Conservation (phyloP, 2,797 vertebrate genomes). For the Tympanoctomys barrerae region DNA sequence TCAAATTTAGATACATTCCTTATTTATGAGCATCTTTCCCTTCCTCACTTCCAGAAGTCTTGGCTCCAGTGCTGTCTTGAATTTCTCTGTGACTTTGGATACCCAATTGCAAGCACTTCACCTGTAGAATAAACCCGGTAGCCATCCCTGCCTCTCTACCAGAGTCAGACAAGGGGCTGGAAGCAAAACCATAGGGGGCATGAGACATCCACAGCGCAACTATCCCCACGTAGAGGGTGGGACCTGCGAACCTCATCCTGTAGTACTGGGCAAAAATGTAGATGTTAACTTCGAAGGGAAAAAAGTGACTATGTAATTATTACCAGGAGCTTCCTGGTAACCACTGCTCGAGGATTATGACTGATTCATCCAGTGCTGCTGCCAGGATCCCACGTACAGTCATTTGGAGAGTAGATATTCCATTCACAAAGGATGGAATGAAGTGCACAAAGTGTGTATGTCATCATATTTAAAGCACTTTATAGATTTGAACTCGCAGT, state of each 20-base stretch:
- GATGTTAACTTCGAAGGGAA: not conserved
- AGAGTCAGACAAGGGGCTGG: not conserved
- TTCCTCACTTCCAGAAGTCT: not conserved
- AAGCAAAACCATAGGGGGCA: not conserved
- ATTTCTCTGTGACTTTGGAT: not conserved
- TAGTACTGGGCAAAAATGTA: not conserved
- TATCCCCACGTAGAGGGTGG: not conserved
- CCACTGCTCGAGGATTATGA: not conserved
- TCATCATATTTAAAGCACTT: not conserved
- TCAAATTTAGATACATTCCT: not conserved
- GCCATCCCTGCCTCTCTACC: not conserved
- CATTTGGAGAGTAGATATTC: not conserved
- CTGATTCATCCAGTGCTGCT: not conserved
- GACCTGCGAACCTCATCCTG: not conserved
- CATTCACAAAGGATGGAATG: not conserved
- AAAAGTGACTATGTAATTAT: not conserved
- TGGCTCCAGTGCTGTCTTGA: not conserved
- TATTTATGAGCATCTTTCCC: not conserved
- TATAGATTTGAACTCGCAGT: conserved; percentile 1
- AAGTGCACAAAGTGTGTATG: not conserved
- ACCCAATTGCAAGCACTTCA: not conserved
- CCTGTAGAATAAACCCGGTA: not conserved
- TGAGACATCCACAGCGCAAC: not conserved
- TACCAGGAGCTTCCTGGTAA: not conserved
- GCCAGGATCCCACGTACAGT: conserved; percentile 11